Percentiles rank a stretch among this genome's conserved stretches.
Conservation (phyloP, 2,888 invertebrate species). For the Nemurella pictetii region DNA sequence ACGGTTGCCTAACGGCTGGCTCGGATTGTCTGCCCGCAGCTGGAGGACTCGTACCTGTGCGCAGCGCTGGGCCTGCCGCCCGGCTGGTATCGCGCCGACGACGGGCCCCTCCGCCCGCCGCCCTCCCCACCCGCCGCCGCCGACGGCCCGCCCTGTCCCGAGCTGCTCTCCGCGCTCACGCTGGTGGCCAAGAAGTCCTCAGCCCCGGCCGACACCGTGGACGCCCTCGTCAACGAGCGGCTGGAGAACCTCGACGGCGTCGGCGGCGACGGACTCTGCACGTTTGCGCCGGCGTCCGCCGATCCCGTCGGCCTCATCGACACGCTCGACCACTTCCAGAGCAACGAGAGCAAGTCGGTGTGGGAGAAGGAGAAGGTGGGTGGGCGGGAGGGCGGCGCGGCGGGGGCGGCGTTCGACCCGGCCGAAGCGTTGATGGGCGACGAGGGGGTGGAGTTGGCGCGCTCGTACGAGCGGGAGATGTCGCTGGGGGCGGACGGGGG, state of each 20-base stretch:
- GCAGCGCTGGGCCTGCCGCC: slow-evolving; percentile 32
- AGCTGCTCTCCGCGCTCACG: slow-evolving; percentile 50
- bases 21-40: too few relatives aligned
- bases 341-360: slow-evolving; percentile 19
- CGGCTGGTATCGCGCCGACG: slow-evolving; percentile 37
- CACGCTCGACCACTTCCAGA: slow-evolving; percentile 31
- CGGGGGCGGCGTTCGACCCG: neutral
- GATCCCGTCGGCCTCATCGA: slow-evolving; percentile 24
- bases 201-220: slow-evolving; percentile 27
- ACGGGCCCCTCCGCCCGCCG: slow-evolving; percentile 27
- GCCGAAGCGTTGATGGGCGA: slow-evolving; percentile 9
- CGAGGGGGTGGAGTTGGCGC: neutral
- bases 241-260: slow-evolving; percentile 37
- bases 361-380: slow-evolving; percentile 5
- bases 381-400: neutral
- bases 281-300: neutral
- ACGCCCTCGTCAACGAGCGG: slow-evolving; percentile 41
- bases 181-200: slow-evolving; percentile 40
- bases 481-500: slow-evolving; percentile 35
- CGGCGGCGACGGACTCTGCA: neutral
- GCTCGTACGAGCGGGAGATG: slow-evolving; percentile 34
- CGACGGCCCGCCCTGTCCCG: slow-evolving; percentile 43
- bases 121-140: neutral
- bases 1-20: too few relatives aligned
- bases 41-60: slow-evolving; percentile 38